These are phyloP conservation scores for Cuniculus paca DNA, from an alignment of 2,797 vertebrate species.

Conservation along the genomic window DNA sequence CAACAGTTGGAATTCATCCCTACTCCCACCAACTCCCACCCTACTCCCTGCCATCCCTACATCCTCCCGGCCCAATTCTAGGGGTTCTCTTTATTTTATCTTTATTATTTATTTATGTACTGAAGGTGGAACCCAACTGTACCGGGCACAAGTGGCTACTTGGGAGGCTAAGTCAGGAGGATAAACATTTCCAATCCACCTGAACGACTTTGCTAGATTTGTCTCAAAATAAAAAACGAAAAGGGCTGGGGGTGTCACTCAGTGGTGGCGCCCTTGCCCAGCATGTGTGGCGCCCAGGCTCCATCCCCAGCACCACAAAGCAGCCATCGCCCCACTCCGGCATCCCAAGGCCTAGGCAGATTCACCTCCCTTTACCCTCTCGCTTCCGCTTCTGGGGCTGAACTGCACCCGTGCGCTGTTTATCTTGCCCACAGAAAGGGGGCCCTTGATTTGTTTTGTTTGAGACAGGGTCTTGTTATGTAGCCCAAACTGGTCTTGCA, in stretches of 20 bases:
- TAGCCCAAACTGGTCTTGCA: background rate
- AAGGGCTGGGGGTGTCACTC: background rate
- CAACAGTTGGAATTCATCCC: background rate
- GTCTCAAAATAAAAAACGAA: background rate
- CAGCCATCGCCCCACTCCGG: background rate
- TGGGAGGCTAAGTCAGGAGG: background rate
- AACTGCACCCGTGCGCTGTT: background rate
- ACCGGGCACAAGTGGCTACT: background rate
- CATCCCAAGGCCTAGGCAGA: background rate
- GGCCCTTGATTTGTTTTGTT: background rate
- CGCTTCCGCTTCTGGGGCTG: background rate
- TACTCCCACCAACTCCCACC: fast-evolving
- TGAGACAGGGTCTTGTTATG: background rate
- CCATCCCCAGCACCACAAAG: background rate
- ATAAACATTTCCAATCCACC: background rate
- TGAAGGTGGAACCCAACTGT: background rate
- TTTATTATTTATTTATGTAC: too few species aligned
- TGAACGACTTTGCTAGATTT: background rate
- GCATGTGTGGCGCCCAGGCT: background rate
- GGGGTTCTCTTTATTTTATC: background rate
- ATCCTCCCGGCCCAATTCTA: background rate
- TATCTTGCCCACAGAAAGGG: background rate
- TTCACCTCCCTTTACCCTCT: background rate
- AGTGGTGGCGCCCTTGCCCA: background rate
- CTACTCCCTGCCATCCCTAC: too few species aligned